Evolutionary conservation across 1,140 invertebrate species (phyloP), one percentile per base, ranked within the genome.

Genomic region (Nasonia vitripennis): DNA sequence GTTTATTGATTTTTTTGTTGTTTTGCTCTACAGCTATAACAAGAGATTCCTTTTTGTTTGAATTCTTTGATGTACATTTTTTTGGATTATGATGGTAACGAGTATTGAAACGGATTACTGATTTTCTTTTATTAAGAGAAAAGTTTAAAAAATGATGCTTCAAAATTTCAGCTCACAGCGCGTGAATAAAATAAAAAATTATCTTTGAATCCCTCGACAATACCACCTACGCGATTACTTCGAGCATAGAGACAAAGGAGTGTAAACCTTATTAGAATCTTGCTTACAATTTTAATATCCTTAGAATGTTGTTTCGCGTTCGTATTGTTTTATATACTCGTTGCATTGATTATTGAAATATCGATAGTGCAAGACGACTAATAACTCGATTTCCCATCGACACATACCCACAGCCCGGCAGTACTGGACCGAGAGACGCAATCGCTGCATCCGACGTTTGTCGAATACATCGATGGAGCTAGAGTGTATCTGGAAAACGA

Each of bases 391-490:
- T 70, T 27, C 48, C 1, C 5, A 27, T 70, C 78, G 68, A 20
- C 55, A n/a, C 14, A n/a, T n/a, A 5, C 20, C 20, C 90, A n/a
- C 90, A 98, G 97, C 91, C 94, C 96, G 6, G 97, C 95, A 87
- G 97, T 98, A 3, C 91, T 99, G 77, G 98, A 99, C 90, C 94
- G 95, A 85, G 96, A 98, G 86, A 96, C 96, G 5, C 96, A 96
- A 91, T 96, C 96, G 0, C 92, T 99, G 37, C 97, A 97, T 92
- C 95, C 97, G 12, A 96, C 96, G 4, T 97, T 99, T 88, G 96
- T 98, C 7, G 98, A 99, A 90, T 99, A 99, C 89, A 96, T 99
- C 88, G 98, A 99, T 89, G 98, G 98, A 0, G 97, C 98, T 23
- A 95, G 98, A 48, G 94, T 97, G 48, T 99, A 98, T 92, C 92